Percentiles rank a stretch among this genome's conserved stretches.
Evolutionary conservation across 2,797 vertebrate species (phyloP).

Genomic region (Acipenser ruthenus): DNA sequence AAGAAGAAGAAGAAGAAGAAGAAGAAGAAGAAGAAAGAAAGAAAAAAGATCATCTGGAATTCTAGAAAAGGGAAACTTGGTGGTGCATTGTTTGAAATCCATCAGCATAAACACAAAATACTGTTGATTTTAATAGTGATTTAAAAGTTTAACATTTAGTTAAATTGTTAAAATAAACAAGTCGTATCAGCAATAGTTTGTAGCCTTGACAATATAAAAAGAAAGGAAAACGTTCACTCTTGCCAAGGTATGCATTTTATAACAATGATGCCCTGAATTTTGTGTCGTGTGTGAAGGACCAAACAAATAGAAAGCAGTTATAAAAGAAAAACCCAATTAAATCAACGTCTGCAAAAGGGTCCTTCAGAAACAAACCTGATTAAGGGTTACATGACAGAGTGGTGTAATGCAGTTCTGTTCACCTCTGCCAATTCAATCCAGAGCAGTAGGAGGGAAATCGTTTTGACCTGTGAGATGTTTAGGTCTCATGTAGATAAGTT

Average conservation of each 20-base stretch:
- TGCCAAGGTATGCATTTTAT: not conserved
- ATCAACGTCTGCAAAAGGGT: not conserved
- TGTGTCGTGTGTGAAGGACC: not conserved
- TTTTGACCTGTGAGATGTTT: conserved; percentile 5
- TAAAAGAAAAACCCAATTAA: not conserved
- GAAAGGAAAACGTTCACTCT: not conserved
- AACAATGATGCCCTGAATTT: not conserved
- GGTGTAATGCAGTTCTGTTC: not conserved
- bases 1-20: too few relatives aligned
- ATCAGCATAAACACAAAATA: too few relatives aligned
- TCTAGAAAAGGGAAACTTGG: too few relatives aligned
- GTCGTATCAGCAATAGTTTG: too few relatives aligned
- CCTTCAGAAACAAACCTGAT: not conserved
- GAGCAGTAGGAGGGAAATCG: not conserved
- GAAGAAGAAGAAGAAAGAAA: too few relatives aligned
- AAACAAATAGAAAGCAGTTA: not conserved
- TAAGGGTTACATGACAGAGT: not conserved
- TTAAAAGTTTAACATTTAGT: too few relatives aligned
- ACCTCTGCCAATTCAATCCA: not conserved
- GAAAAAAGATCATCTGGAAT: too few relatives aligned
- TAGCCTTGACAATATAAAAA: not conserved
- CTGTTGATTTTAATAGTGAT: too few relatives aligned
- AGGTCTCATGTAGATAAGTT: not conserved
- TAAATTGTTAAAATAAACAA: too few relatives aligned
- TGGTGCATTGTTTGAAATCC: too few relatives aligned